These are phyloP conservation scores for Pogona vitticeps DNA, from an alignment of 2,113 vertebrate genomes.

Conservation along the genomic window DNA sequence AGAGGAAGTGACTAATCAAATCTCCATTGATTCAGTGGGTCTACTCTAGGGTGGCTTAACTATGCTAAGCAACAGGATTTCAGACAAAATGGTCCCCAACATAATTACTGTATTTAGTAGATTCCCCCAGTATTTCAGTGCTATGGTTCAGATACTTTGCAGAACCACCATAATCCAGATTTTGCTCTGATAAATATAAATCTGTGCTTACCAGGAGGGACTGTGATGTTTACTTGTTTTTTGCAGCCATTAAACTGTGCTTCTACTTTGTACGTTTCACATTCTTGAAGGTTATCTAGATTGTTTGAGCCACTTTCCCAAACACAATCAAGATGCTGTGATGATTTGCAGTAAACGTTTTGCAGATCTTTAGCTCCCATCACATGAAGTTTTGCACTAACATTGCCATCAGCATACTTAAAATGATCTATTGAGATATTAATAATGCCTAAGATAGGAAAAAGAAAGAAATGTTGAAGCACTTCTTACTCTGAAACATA, in stretches of 20 bases:
- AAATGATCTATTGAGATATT: rapidly evolving
- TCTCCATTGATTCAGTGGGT: too few species aligned
- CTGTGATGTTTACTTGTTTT: rapidly evolving
- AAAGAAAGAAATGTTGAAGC: not conserved
- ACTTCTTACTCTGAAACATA: not conserved
- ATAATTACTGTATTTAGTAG: too few species aligned
- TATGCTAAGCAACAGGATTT: too few species aligned
- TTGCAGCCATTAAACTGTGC: not conserved
- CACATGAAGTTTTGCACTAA: rapidly evolving
- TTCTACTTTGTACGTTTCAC: rapidly evolving
- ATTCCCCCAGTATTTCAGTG: not conserved
- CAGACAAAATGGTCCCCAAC: too few species aligned
- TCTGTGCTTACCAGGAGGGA: conserved; percentile 6
- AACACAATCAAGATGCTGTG: rapidly evolving
- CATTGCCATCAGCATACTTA: rapidly evolving
- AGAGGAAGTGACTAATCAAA: too few species aligned
- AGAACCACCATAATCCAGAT: not conserved
- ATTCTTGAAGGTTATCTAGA: not conserved
- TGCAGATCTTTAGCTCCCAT: rapidly evolving
- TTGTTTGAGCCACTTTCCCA: not conserved
- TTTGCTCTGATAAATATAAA: not conserved
- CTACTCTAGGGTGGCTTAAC: too few species aligned
- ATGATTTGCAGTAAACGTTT: not conserved
- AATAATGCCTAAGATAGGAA: not conserved
- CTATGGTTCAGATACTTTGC: not conserved